Conservation (phyloP, 2,888 invertebrate species). For the Didymodactylos carnosus region DNA sequence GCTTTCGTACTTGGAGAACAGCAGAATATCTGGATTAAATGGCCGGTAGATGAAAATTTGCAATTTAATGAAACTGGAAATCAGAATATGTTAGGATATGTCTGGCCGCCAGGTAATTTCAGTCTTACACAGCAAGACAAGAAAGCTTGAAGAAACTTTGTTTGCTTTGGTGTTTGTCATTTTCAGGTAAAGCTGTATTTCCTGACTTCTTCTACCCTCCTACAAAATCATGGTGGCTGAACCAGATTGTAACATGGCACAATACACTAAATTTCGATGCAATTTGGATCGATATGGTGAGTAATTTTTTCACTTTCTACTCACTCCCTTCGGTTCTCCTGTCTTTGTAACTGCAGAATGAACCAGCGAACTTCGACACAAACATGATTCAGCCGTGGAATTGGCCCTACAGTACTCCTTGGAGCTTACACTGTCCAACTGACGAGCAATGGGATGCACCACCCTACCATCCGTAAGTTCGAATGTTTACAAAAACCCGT, state of each 20-base stretch:
- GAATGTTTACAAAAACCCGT: slow-evolving; percentile 23
- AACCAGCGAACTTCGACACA: slow-evolving; percentile 27
- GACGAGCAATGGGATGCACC: slow-evolving; percentile 14
- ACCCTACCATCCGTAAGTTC: too few species aligned
- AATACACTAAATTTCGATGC: slow-evolving; percentile 18
- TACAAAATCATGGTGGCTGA: slow-evolving; percentile 20
- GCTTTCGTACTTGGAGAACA: not conserved
- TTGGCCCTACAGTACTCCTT: slow-evolving; percentile 18
- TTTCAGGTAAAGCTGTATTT: slow-evolving; percentile 17
- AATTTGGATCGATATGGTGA: slow-evolving; percentile 20
- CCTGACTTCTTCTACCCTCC: slow-evolving; percentile 21
- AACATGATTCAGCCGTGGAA: slow-evolving; percentile 11
- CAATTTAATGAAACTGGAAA: slow-evolving; percentile 8
- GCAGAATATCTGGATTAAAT: slow-evolving; percentile 12
- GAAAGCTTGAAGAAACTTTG: too few species aligned
- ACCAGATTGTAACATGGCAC: slow-evolving; percentile 18
- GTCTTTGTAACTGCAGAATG: slow-evolving; percentile 33
- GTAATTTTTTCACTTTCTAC: not conserved
- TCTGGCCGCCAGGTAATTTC: slow-evolving; percentile 10
- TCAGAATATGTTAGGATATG: slow-evolving; percentile 6
- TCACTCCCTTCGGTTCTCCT: not conserved
- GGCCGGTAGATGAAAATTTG: slow-evolving; percentile 9
- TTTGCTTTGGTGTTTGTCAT: not conserved
- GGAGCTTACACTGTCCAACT: slow-evolving; percentile 28
- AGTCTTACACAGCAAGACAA: not conserved